phyloP scores from a whole-genome alignment of 2,797 vertebrate species.

The Semotilus atromaculatus region DNA sequence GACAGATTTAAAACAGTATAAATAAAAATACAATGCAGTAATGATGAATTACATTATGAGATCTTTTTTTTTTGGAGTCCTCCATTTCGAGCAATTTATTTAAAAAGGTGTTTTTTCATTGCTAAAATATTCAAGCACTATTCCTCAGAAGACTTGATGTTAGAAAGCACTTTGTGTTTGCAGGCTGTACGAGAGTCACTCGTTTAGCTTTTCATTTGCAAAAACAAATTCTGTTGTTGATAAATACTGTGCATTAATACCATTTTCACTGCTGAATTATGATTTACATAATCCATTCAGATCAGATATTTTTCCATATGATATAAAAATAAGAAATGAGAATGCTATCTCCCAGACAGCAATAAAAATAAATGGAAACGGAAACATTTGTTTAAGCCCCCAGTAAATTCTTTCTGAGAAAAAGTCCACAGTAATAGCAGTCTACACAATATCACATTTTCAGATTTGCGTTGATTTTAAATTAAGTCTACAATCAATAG shows the following conservation, averaged over 20 bases:
- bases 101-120: background rate
- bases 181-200: background rate
- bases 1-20: background rate
- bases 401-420: background rate
- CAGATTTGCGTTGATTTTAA: background rate
- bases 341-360: background rate
- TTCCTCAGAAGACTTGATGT: background rate
- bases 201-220: background rate
- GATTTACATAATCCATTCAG: background rate
- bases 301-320: background rate
- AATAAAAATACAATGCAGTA: background rate
- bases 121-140: constrained; percentile 7
- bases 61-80: no score
- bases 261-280: background rate
- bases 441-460: background rate
- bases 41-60: background rate
- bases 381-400: background rate
- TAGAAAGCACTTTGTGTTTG: constrained; percentile 14
- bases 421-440: background rate
- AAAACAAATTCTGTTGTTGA: background rate
- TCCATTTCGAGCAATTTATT: no score
- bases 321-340: background rate
- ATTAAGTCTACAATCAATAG: background rate
- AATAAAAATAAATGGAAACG: background rate
- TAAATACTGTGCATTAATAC: background rate